Evolutionary conservation across 2,797 vertebrate genomes (phyloP), one percentile per base, ranked within the genome.

Genomic region (Rhyacichthys aspro): DNA sequence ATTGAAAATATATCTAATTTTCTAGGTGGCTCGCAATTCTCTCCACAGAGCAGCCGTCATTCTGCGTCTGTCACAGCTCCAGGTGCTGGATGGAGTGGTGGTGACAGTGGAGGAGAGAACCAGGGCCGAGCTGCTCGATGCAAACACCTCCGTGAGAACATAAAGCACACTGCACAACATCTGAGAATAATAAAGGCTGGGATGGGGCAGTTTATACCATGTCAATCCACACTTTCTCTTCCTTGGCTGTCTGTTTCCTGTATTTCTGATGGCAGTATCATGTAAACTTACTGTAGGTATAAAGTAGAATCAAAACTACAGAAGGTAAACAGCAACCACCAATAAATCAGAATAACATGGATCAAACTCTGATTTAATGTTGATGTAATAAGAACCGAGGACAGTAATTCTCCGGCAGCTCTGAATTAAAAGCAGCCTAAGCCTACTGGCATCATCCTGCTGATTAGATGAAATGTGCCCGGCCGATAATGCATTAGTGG

Each of bases 71-170:
- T 82, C 91, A 41, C 89, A 78, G 41, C 84, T 98, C 56, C 93
- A 94, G 81, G 86, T 95, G 47, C 86, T 97, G 70, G 95, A 96
- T 77, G 93, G 93, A 55, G 56, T 91, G 43, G 75, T 72, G 7
- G 77, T 93, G 66, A 94, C 91, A 52, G 39, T 87, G 61, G 94
- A 95, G 56, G 94, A 95, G 65, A 93, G 88, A 64, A 86, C 88
- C 60, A 93, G 89, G 78, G 91, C 91, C 56, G 94, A 96, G 68
- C 79, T 93, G 46, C 68, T 93, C 63, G 52, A n/a, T 53, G 48
- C 50, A 67, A 93, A 95, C 65, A 59, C 86, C 70, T 86, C 92
- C 83, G 91, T 94, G 76, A 92, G 90, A 63, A 48, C 59, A 43
- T 36, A 43, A 38, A 54, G 11, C 32, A 60, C 5, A 61, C 43